These are phyloP conservation scores for Noctua pronuba DNA, from an alignment of 2,888 invertebrate species.

Conservation along the genomic window DNA sequence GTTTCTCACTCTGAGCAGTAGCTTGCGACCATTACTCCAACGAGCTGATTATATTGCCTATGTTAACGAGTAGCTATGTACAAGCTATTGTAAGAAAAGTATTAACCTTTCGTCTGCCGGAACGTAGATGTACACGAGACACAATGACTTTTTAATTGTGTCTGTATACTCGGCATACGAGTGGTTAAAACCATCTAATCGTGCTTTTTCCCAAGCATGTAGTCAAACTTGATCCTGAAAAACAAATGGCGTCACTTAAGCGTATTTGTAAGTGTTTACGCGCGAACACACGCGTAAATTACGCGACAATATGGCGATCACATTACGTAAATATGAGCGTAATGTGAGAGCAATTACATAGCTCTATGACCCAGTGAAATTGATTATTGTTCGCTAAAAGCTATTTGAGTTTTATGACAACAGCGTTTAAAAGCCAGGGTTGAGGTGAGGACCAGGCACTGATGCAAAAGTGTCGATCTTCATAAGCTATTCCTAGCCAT, in stretches of 20 bases:
- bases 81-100: background rate
- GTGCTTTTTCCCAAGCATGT: background rate
- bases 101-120: no score
- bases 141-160: no score
- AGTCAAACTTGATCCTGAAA: background rate
- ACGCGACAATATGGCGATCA: background rate
- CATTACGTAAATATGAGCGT: constrained; percentile 9
- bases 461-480: background rate
- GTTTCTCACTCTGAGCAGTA: background rate
- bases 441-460: background rate
- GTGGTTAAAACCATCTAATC: background rate
- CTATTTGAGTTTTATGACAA: constrained; percentile 35
- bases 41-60: background rate
- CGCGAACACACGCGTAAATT: background rate
- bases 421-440: background rate
- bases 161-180: no score
- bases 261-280: background rate
- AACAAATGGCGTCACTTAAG: background rate
- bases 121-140: no score
- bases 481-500: background rate
- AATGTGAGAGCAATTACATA: constrained; percentile 30
- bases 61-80: background rate
- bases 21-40: no score
- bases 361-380: constrained; percentile 29
- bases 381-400: constrained; percentile 48